Evolutionary conservation across 2,888 invertebrate genomes (phyloP), one percentile per base, ranked within the genome.

Genomic region (Erebia aethiops): DNA sequence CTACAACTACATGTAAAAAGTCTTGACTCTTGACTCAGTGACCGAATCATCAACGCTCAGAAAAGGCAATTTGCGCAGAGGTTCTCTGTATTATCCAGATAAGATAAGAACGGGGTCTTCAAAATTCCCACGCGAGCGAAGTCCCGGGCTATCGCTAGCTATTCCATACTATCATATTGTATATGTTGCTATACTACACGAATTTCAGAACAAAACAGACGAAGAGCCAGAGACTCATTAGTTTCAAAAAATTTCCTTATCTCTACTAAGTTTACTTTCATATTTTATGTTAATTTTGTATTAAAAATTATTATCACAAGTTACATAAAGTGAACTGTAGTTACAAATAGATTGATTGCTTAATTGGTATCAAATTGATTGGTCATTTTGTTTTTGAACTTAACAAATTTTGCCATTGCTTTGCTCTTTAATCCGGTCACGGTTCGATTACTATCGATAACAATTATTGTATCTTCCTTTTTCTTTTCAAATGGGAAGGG

Each of bases 341-440:
- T 35, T 35, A n/a, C 18, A 10, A 9, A 63, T n/a, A 13, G 14
- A 62, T 13, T 26, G 2, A 8, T 21, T 16, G n/a, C 16, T 61
- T 46, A 21, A 46, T 52, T 26, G 35, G 4, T 54, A n/a, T 68
- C 43, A 3, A 68, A 65, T 41, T 64, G 77, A 60, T 81, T 80
- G 1, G 77, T 77, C n/a, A 85, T 76, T 80, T 87, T 89, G 71
- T 81, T 91, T 78, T 80, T 89, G 61, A 92, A 90, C 66, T 77
- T 85, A 0, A 92, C 72, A 61, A 81, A 85, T 76, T 89, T 92
- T 1, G 83, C 77, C 21, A 92, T 77, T 76, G 86, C 84, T 70
- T 83, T 87, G 74, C 92, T 92, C 72, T 85, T 89, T 14, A 91
- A 61, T 2, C 88, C 87, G 0, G 92, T 91, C 0, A 91, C 89